Evolutionary conservation across 2,888 invertebrate species (phyloP).

Genomic region (Hermaeophaga mercurialis): DNA sequence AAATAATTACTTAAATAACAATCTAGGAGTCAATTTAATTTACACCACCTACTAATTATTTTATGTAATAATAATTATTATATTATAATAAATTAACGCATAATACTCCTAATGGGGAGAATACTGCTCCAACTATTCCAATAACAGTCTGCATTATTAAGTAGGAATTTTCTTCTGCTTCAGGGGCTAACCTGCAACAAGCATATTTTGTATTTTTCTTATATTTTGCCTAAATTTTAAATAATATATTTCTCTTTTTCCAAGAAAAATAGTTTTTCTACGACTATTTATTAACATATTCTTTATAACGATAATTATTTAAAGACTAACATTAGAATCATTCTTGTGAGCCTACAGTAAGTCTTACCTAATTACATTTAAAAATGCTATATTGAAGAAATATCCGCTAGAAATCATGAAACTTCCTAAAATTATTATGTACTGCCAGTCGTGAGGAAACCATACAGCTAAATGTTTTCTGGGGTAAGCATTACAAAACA

Average conservation of each 20-base stretch:
- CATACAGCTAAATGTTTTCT: slow-evolving; percentile 27
- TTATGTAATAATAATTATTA: too few relatives aligned
- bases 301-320: too few relatives aligned
- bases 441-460: slow-evolving; percentile 37
- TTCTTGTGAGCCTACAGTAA: too few relatives aligned
- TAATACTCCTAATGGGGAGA: slow-evolving; percentile 28
- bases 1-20: too few relatives aligned
- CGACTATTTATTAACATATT: too few relatives aligned
- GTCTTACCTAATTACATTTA: slow-evolving; percentile 31
- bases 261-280: too few relatives aligned
- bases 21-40: too few relatives aligned
- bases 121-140: slow-evolving; percentile 25
- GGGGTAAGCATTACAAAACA: slow-evolving; percentile 33
- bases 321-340: too few relatives aligned
- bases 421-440: slow-evolving; percentile 30
- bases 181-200: slow-evolving; percentile 24
- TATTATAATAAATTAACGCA: slow-evolving; percentile 28
- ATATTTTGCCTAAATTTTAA: too few relatives aligned
- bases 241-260: too few relatives aligned
- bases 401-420: slow-evolving; percentile 33
- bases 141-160: slow-evolving; percentile 28
- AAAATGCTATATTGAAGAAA: slow-evolving; percentile 30
- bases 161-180: slow-evolving; percentile 25
- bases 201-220: too few relatives aligned
- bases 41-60: too few relatives aligned